Evolutionary conservation across 2,113 vertebrate species (phyloP), one percentile per base, ranked within the genome.

Genomic region (Chaetops frenatus): DNA sequence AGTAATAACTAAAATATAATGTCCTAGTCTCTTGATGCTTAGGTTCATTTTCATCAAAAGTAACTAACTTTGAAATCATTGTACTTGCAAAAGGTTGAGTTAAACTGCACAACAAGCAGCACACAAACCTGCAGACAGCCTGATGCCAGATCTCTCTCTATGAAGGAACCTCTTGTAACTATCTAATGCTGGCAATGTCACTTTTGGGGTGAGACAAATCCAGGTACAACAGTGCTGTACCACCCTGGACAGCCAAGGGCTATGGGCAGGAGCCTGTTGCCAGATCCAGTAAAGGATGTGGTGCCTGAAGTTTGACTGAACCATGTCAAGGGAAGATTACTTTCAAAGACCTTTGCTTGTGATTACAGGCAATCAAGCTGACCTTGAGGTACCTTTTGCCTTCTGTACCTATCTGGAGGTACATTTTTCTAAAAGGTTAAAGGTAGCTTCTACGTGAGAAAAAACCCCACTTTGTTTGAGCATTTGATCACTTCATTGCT

Each of bases 191-290:
- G 19, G 1, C 36, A 66, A 0, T 36, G 69, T 61, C n/a, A 22
- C 20, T 50, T 70, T 66, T 16, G 23, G 6, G 6, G 3, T 31
- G 35, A 84, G 38, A 23, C 31, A 60, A 25, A 12, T 38, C 23
- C 35, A 16, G 29, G 19, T 40, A 28, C 5, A 53, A 9, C 15
- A 13, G 15, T 56, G 23, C 12, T 47, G 14, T 13, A 23, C 4
- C 14, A 35, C 4, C 27, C 50, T 7, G 11, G 29, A 14, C 15
- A 65, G 29, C 11, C 44, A 36, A 18, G 27, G 40, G 11, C 23
- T 29, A 19, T 28, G 24, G 64, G 9, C n/a, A 56, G 40, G 45
- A 70, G 28, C 11, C 24, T 29, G 3, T 27, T 0, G 0, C 9
- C n/a, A 47, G 21, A 35, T 42, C 29, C 45, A 18, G 13, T 20